These are phyloP conservation scores for Zoanthus sociatus DNA, from an alignment of 92 coral and sea anemone species.

Conservation along the genomic window DNA sequence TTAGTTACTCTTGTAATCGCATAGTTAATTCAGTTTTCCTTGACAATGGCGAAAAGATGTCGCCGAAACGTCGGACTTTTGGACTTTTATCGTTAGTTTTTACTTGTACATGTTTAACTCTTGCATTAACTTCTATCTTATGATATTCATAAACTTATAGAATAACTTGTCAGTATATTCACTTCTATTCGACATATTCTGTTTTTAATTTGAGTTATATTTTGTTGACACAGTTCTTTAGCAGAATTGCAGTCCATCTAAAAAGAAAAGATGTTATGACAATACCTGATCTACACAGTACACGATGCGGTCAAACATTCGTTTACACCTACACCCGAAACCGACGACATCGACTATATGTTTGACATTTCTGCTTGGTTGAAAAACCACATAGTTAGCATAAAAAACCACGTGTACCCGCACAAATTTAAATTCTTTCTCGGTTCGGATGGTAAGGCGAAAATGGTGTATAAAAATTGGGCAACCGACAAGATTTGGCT, in stretches of 20 bases:
- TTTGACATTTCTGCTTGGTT: constrained; percentile 7
- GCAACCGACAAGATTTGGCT: constrained; percentile 49
- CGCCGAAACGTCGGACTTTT: too few relatives aligned
- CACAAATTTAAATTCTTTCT: constrained; percentile 43
- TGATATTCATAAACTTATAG: neutral
- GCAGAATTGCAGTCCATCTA: constrained; percentile 44
- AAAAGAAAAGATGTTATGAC: constrained; percentile 37
- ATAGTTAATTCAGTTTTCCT: too few relatives aligned
- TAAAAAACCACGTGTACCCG: constrained; percentile 39
- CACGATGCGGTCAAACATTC: neutral
- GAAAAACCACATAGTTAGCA: neutral
- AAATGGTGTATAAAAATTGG: constrained; percentile 64
- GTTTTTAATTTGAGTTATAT: neutral
- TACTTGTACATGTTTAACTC: too few relatives aligned
- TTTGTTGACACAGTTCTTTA: constrained; percentile 44
- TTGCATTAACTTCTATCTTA: too few relatives aligned
- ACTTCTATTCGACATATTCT: neutral
- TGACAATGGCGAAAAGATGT: too few relatives aligned
- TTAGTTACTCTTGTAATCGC: too few relatives aligned
- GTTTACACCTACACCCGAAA: constrained; percentile 27
- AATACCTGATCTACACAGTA: constrained; percentile 36
- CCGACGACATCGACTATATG: neutral
- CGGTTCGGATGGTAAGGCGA: constrained; percentile 20
- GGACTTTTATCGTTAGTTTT: too few relatives aligned
- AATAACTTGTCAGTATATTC: neutral